phyloP scores from a whole-genome alignment of 2,888 invertebrate genomes.

The Tinea trinotella region DNA sequence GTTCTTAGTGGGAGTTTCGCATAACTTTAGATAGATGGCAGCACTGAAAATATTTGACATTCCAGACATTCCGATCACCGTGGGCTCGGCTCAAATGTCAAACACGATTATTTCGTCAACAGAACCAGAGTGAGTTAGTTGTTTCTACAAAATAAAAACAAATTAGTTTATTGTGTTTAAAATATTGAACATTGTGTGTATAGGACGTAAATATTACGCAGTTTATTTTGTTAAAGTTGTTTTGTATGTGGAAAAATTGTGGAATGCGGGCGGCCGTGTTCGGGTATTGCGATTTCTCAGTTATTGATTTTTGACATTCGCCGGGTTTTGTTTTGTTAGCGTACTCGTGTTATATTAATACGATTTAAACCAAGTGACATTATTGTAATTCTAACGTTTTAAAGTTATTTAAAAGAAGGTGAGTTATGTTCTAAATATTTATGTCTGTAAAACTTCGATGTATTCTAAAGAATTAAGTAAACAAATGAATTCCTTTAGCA shows the following conservation, averaged over 20 bases:
- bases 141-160: slow-evolving; percentile 63
- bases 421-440: neutral
- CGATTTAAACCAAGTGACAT: neutral
- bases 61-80: slow-evolving; percentile 75
- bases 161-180: slow-evolving; percentile 48
- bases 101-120: slow-evolving; percentile 75
- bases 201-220: slow-evolving; percentile 23
- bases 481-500: neutral
- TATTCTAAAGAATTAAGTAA: neutral
- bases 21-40: slow-evolving; percentile 70
- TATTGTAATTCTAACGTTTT: slow-evolving; percentile 1
- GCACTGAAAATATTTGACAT: slow-evolving; percentile 79
- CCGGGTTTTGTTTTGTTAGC: slow-evolving; percentile 15
- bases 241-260: slow-evolving; percentile 21
- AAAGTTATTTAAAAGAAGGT: neutral
- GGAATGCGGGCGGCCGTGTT: slow-evolving; percentile 16
- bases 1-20: slow-evolving; percentile 22
- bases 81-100: slow-evolving; percentile 82
- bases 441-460: neutral
- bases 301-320: slow-evolving; percentile 18
- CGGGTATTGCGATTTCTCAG: slow-evolving; percentile 13
- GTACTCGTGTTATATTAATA: neutral
- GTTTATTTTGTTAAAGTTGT: slow-evolving; percentile 41
- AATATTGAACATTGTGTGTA: slow-evolving; percentile 26
- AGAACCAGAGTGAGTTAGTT: slow-evolving; percentile 69